A percentile compares a stretch with the other conserved stretches of the same genome.
These are phyloP conservation scores for Prionailurus viverrinus DNA, from an alignment of 2,113 vertebrate genomes.

Conservation along the genomic window DNA sequence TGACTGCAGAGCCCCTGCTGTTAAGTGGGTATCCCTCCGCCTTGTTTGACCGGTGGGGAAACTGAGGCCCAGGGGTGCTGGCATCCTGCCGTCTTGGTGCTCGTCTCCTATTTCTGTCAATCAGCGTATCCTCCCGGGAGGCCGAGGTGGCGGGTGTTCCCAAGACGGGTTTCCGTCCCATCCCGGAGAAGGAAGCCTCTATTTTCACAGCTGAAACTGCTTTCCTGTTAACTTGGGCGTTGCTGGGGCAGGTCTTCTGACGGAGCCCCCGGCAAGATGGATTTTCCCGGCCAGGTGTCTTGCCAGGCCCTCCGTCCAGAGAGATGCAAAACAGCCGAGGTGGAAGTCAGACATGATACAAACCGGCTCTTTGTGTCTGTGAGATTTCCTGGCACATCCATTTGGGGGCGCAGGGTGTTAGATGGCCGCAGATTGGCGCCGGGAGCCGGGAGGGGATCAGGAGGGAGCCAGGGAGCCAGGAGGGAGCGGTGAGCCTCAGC, in stretches of 20 bases:
- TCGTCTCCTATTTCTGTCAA: background rate
- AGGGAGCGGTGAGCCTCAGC: background rate
- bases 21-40: background rate
- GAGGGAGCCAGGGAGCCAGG: background rate
- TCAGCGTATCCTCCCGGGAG: background rate
- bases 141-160: background rate
- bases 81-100: background rate
- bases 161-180: background rate
- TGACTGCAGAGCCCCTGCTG: background rate
- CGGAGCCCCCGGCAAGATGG: background rate
- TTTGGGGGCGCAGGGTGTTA: background rate
- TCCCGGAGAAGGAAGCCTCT: constrained; percentile 49
- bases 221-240: constrained; percentile 59
- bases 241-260: constrained; percentile 19
- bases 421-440: constrained; percentile 5
- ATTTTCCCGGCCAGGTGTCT: constrained; percentile 40
- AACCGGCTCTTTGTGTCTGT: constrained; percentile 65
- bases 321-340: constrained; percentile 54
- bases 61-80: background rate
- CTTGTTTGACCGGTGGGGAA: background rate
- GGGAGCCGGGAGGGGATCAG: background rate
- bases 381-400: constrained; percentile 57
- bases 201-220: constrained; percentile 59
- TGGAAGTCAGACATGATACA: background rate
- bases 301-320: background rate